These are phyloP conservation scores for Pseudococcus viburni DNA, from an alignment of 2,888 invertebrate genomes.

Conservation along the genomic window DNA sequence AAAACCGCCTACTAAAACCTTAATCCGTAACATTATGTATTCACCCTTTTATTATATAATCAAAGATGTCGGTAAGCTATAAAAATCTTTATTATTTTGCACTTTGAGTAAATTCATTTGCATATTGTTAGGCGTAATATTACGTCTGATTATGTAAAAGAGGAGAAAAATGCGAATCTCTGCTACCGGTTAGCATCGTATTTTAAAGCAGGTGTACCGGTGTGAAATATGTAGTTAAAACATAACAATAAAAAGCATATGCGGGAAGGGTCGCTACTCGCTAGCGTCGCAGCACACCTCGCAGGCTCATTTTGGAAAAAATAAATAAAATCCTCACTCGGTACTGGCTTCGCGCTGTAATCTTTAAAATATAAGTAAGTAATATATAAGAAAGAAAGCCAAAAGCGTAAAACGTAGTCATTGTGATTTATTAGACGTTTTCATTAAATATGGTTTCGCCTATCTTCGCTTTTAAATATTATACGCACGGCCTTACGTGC, in stretches of 20 bases:
- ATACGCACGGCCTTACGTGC: background rate
- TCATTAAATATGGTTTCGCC: slow-evolving; percentile 63
- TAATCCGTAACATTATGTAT: slow-evolving; percentile 61
- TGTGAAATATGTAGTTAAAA: slow-evolving; percentile 64
- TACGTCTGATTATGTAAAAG: slow-evolving; percentile 65
- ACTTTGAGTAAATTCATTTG: slow-evolving; percentile 66
- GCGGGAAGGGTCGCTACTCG: slow-evolving; percentile 56
- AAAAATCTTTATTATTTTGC: slow-evolving; percentile 67
- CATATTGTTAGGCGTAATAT: slow-evolving; percentile 62
- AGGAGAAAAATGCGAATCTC: slow-evolving; percentile 63
- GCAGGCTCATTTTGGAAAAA: slow-evolving; percentile 7
- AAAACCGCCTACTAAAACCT: slow-evolving; percentile 37
- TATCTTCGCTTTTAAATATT: slow-evolving; percentile 54
- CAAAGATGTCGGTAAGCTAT: slow-evolving; percentile 66
- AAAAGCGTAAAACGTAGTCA: slow-evolving; percentile 51
- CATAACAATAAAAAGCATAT: slow-evolving; percentile 64
- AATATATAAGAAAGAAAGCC: slow-evolving; percentile 19
- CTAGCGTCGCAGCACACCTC: too few species aligned
- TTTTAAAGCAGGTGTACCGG: slow-evolving; percentile 60
- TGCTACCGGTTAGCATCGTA: slow-evolving; percentile 17
- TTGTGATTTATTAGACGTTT: slow-evolving; percentile 65
- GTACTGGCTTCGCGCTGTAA: slow-evolving; percentile 15
- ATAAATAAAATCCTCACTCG: slow-evolving; percentile 60
- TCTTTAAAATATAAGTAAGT: slow-evolving; percentile 29
- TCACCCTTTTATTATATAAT: slow-evolving; percentile 67